Conservation (phyloP, 2,113 vertebrate genomes). For the Eurystomus gularis region DNA sequence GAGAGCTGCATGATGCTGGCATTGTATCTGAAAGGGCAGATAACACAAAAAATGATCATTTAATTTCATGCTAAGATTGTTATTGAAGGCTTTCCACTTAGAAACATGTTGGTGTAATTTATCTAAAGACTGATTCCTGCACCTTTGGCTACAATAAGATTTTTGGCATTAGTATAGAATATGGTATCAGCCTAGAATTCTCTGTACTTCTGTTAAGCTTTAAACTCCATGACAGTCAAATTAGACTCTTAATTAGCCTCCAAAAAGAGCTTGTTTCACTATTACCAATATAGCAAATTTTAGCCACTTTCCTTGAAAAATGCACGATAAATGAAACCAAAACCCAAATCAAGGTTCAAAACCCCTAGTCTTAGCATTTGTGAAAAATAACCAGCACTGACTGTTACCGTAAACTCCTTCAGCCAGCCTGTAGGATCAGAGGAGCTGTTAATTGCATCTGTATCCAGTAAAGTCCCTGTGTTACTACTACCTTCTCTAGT, state of each 20-base stretch:
- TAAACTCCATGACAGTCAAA: background rate
- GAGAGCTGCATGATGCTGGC: background rate
- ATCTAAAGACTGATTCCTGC: background rate
- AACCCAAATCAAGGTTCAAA: background rate
- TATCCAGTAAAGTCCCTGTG: fast-evolving
- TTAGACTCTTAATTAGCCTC: background rate
- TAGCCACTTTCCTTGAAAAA: background rate
- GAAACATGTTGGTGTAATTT: background rate
- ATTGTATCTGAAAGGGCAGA: background rate
- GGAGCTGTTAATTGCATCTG: background rate
- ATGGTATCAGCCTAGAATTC: background rate
- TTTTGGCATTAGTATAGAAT: background rate
- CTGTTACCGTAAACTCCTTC: background rate
- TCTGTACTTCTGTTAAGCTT: background rate
- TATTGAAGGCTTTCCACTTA: background rate
- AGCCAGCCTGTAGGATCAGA: background rate
- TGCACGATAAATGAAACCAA: background rate
- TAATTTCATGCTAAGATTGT: background rate
- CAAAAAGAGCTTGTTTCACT: background rate
- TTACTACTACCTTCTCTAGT: background rate
- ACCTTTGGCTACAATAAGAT: background rate
- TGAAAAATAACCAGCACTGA: background rate
- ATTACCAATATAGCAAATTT: background rate
- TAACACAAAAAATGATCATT: background rate
- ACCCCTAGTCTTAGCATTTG: background rate